Evolutionary conservation across 2,797 vertebrate genomes (phyloP), one percentile per base, ranked within the genome.

Genomic region (Parotocinclus haroldoi): DNA sequence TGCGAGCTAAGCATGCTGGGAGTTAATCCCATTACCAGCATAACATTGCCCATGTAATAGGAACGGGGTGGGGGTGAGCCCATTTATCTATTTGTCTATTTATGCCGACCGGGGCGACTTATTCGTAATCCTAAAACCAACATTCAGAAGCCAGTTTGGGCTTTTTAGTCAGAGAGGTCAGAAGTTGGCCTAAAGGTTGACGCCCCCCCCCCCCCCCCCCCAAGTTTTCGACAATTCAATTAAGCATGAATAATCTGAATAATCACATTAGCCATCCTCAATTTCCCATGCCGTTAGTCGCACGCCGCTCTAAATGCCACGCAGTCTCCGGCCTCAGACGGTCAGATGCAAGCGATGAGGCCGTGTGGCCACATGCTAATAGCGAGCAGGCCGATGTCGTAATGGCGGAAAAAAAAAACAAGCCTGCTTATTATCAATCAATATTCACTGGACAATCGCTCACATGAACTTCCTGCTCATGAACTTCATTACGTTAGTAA

Each of bases 201-300:
- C 76, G 57, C 74, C 52, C 63, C 68, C 46, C 73, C 45, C 36
- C n/a, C 16, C 5, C 5, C 27, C 5, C 27, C 5, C 27, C 2
- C 2, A 27, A 27, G 27, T 27, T 27, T 27, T 27, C 27, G 2
- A 27, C 27, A 27, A 27, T 27, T 27, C 27, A 27, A 27, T 27
- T 27, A 27, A 5, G 27, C 27, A 49, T 81, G 78, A 48, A 79
- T 85, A 86, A 87, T 54, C 51, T 51, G 53, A 74, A 68, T 89
- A 85, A 90, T 88, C 84, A 83, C 76, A 88, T 89, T 87, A 89
- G 77, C 74, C 74, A 70, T 68, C 75, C 80, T 83, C 79, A 76
- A 84, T 83, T 82, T 81, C 67, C 67, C 70, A 36, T 73, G 75
- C 61, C 45, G 52, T 59, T 73, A 10, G 45, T 62, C 71, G 65